These are phyloP conservation scores for Penaeus chinensis DNA, from an alignment of 1,140 invertebrate species.

Conservation along the genomic window DNA sequence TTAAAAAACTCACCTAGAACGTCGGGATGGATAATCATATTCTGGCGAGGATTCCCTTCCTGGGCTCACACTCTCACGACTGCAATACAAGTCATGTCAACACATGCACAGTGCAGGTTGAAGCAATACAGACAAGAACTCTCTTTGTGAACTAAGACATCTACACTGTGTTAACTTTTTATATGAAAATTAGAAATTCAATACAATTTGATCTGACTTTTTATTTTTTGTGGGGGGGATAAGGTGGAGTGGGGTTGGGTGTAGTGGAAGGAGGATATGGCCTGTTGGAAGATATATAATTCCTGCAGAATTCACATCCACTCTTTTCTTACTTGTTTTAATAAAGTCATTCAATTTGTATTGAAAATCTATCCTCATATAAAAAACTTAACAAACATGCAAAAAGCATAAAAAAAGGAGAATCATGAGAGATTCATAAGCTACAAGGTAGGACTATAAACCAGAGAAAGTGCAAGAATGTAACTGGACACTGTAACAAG, in stretches of 20 bases:
- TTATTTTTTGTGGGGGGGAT: too few relatives aligned
- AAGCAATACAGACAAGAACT: slow-evolving; percentile 32
- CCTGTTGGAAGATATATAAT: too few relatives aligned
- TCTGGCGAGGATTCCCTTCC: slow-evolving; percentile 68
- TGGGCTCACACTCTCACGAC: slow-evolving; percentile 65
- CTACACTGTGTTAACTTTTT: too few relatives aligned
- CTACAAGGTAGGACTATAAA: not conserved
- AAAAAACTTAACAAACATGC: not conserved
- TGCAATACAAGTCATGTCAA: slow-evolving; percentile 54
- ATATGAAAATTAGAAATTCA: too few relatives aligned
- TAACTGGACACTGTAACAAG: too few relatives aligned
- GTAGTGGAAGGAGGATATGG: too few relatives aligned
- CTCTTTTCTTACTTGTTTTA: too few relatives aligned
- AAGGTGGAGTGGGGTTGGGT: too few relatives aligned
- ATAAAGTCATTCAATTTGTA: not conserved
- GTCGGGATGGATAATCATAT: slow-evolving; percentile 68
- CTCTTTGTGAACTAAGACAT: not conserved
- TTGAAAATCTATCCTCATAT: not conserved
- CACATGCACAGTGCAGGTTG: slow-evolving; percentile 37
- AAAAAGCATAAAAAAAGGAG: not conserved
- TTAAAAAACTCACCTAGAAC: slow-evolving; percentile 67
- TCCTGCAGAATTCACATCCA: too few relatives aligned
- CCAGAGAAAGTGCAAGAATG: not conserved
- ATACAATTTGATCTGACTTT: too few relatives aligned
- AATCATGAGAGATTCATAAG: not conserved